These are phyloP conservation scores for Nycticorax nycticorax DNA, from an alignment of 2,113 vertebrate species.

Conservation along the genomic window DNA sequence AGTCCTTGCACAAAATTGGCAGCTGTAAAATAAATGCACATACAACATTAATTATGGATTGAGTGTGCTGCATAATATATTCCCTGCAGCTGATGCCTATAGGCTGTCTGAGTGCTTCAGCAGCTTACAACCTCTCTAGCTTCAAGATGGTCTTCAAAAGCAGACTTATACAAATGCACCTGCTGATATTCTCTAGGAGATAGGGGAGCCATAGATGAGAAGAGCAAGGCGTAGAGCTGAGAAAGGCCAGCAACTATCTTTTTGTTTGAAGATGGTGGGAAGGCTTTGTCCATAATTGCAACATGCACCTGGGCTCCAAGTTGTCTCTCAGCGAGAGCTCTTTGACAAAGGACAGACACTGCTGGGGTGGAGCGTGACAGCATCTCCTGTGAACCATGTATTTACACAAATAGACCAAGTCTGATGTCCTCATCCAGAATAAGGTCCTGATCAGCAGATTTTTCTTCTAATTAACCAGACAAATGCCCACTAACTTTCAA, in stretches of 20 bases:
- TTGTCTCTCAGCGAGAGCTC: background rate
- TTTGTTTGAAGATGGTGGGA: background rate
- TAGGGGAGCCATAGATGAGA: background rate
- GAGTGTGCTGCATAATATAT: background rate
- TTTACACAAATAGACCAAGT: background rate
- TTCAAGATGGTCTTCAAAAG: background rate
- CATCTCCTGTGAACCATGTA: background rate
- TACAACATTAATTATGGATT: background rate
- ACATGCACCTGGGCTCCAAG: background rate
- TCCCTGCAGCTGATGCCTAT: background rate
- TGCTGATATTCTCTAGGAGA: background rate
- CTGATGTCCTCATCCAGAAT: background rate
- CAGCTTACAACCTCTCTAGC: background rate
- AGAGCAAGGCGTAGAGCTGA: background rate
- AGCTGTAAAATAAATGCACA: background rate
- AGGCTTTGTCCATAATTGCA: background rate
- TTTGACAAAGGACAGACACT: background rate
- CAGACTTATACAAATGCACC: background rate
- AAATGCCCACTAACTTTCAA: background rate
- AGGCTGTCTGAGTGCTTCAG: background rate
- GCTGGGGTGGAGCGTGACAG: background rate
- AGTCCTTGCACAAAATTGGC: background rate
- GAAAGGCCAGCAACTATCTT: background rate
- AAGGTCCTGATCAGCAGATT: background rate
- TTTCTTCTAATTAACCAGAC: background rate